These are phyloP conservation scores for Brachionus koreanus DNA, from an alignment of 1,140 invertebrate species.

Conservation along the genomic window DNA sequence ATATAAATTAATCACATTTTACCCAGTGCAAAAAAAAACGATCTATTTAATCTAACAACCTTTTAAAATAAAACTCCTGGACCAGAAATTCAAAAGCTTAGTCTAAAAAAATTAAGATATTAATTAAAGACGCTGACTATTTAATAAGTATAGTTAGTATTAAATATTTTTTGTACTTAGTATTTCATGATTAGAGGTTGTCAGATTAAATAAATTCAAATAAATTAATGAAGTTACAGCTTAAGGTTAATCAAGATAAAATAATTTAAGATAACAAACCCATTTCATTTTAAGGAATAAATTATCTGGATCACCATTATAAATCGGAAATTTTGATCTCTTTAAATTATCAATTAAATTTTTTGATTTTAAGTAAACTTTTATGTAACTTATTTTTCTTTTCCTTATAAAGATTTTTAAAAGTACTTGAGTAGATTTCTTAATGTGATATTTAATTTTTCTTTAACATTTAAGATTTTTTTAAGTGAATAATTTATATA, in stretches of 20 bases:
- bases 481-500: not conserved
- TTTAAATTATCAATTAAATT: not conserved
- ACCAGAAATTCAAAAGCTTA: too few species aligned
- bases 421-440: not conserved
- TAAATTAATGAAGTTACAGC: not conserved
- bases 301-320: not conserved
- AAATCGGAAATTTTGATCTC: not conserved
- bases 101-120: too few species aligned
- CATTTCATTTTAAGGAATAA: constrained; percentile 8
- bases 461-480: not conserved
- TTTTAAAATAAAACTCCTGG: too few species aligned
- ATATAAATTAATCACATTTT: not conserved
- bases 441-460: not conserved
- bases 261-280: not conserved
- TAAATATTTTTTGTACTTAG: too few species aligned
- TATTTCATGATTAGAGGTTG: too few species aligned
- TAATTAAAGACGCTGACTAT: too few species aligned
- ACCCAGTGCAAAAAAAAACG: not conserved
- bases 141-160: too few species aligned
- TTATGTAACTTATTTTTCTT: too few species aligned
- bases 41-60: too few species aligned
- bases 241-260: not conserved
- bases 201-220: not conserved
- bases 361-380: too few species aligned
- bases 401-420: too few species aligned